phyloP scores from a whole-genome alignment of 1,140 invertebrate genomes.

The Ericerus pela region DNA sequence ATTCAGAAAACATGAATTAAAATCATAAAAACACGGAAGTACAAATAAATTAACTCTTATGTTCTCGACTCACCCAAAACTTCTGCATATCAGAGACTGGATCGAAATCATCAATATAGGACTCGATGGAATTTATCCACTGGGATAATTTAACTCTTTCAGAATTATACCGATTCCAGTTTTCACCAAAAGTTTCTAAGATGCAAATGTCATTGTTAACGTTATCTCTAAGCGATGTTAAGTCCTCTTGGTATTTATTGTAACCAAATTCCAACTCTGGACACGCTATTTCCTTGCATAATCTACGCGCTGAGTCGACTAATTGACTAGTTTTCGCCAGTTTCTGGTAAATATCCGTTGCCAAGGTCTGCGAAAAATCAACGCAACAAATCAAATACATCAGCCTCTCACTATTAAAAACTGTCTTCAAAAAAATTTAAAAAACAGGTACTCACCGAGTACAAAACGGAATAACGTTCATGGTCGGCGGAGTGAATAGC shows the following conservation, averaged over 20 bases:
- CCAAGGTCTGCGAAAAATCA: conserved; percentile 15
- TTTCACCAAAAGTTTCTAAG: conserved; percentile 54
- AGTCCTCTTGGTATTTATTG: conserved; percentile 47
- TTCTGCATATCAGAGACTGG: conserved; percentile 53
- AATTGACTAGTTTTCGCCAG: conserved; percentile 57
- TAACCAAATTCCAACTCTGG: conserved; percentile 53
- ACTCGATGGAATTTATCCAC: conserved; percentile 55
- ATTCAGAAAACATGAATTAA: too few relatives aligned
- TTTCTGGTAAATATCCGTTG: conserved; percentile 55
- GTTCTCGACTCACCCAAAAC: conserved; percentile 47
- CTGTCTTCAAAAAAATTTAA: not conserved
- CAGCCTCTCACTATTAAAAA: not conserved
- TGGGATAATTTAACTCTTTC: conserved; percentile 52
- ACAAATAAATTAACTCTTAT: conserved; percentile 20
- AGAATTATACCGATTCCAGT: conserved; percentile 54
- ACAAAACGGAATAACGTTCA: conserved; percentile 65
- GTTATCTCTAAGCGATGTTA: conserved; percentile 53
- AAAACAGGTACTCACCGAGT: conserved; percentile 34
- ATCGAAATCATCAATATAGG: conserved; percentile 39
- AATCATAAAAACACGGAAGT: too few relatives aligned
- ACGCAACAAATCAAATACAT: conserved; percentile 23
- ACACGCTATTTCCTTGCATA: conserved; percentile 56
- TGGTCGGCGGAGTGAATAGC: conserved; percentile 63
- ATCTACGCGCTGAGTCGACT: conserved; percentile 48
- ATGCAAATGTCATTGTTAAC: conserved; percentile 51